A percentile compares a stretch with the other conserved stretches of the same genome.
Conservation (phyloP, 1,140 invertebrate species). For the Drosophila sp. region DNA sequence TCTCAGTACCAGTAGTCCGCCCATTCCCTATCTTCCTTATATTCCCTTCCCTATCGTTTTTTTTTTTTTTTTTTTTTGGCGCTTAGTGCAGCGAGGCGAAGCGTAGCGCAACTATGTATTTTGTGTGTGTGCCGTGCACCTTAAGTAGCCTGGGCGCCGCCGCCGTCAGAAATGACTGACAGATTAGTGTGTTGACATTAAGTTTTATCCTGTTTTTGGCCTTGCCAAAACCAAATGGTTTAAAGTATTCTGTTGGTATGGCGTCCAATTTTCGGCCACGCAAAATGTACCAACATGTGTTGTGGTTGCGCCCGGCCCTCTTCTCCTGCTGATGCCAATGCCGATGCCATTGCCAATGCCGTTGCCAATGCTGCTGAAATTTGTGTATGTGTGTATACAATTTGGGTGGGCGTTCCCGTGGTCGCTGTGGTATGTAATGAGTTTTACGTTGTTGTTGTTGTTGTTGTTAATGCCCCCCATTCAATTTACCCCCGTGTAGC, state of each 20-base stretch:
- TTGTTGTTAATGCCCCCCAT: slow-evolving; percentile 8
- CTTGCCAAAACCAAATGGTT: slow-evolving; percentile 36
- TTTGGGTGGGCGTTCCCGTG: slow-evolving; percentile 21
- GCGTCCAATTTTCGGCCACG: slow-evolving; percentile 15
- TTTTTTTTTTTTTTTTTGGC: too few species aligned
- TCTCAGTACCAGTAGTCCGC: slow-evolving; percentile 35
- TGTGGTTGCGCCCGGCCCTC: neutral
- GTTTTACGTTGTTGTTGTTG: slow-evolving; percentile 65
- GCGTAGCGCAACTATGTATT: slow-evolving; percentile 26
- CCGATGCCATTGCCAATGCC: neutral
- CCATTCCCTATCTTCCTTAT: slow-evolving; percentile 11
- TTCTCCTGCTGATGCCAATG: neutral
- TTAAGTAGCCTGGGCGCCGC: slow-evolving; percentile 54
- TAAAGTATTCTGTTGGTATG: slow-evolving; percentile 32
- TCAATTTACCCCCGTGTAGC: slow-evolving; percentile 8
- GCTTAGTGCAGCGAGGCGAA: slow-evolving; percentile 46
- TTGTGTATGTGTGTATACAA: slow-evolving; percentile 2
- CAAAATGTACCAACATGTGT: slow-evolving; percentile 11
- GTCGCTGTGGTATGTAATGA: slow-evolving; percentile 73
- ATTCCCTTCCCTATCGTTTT: neutral
- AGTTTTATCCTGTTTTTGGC: slow-evolving; percentile 45
- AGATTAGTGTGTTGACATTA: slow-evolving; percentile 75
- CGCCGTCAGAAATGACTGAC: slow-evolving; percentile 47
- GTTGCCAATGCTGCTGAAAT: neutral
- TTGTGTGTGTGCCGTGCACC: slow-evolving; percentile 29